phyloP scores from a whole-genome alignment of 1,140 invertebrate genomes.

The Cydia fagiglandana region DNA sequence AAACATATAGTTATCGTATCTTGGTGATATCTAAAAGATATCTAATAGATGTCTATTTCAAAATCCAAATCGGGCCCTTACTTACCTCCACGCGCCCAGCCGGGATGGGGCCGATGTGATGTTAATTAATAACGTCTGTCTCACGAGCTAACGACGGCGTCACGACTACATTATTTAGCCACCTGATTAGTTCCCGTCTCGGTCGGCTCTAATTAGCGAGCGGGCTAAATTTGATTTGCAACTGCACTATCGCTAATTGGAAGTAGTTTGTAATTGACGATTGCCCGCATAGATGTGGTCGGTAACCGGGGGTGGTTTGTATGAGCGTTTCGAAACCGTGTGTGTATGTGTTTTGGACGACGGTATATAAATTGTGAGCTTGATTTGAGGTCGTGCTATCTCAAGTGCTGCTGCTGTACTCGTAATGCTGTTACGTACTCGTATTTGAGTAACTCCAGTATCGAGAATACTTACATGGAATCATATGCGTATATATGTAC shows the following conservation, averaged over 20 bases:
- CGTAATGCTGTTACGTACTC: too few relatives aligned
- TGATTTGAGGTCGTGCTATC: too few relatives aligned
- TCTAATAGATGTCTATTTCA: too few relatives aligned
- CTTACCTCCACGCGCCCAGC: slow-evolving; percentile 23
- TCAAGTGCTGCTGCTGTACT: too few relatives aligned
- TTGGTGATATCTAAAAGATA: too few relatives aligned
- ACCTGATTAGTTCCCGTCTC: slow-evolving; percentile 74
- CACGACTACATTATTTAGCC: slow-evolving; percentile 78
- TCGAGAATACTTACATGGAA: too few relatives aligned
- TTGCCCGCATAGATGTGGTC: slow-evolving; percentile 22
- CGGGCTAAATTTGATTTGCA: slow-evolving; percentile 70
- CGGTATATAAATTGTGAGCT: neutral
- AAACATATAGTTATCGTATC: too few relatives aligned
- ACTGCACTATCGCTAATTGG: slow-evolving; percentile 72
- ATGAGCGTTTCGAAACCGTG: neutral
- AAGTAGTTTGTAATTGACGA: slow-evolving; percentile 51
- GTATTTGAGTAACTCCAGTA: too few relatives aligned
- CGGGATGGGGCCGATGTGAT: slow-evolving; percentile 56
- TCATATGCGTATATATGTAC: too few relatives aligned
- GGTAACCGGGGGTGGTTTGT: neutral
- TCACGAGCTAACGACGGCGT: slow-evolving; percentile 75
- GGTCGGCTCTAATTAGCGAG: slow-evolving; percentile 72
- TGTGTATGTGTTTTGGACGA: neutral
- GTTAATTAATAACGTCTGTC: slow-evolving; percentile 79
- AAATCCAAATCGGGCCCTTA: too few relatives aligned